Evolutionary conservation across 2,113 vertebrate species (phyloP).

Genomic region (Cyphomyrus plagiostoma): DNA sequence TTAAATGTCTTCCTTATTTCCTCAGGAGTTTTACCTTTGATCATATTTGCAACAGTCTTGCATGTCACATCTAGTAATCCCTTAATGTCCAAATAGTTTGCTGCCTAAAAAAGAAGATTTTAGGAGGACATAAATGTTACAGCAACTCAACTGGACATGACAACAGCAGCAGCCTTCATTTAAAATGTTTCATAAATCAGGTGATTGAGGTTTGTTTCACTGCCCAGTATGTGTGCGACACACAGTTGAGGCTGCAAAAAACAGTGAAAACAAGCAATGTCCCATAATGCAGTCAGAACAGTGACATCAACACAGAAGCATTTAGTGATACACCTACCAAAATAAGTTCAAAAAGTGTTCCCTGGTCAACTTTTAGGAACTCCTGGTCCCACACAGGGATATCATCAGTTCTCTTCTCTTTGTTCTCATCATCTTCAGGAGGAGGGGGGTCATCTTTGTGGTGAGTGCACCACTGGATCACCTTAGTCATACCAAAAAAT

Average conservation of each 20-base stretch:
- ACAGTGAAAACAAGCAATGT: not conserved
- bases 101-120: conserved; percentile 66
- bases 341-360: conserved; percentile 97
- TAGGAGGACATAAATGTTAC: not conserved
- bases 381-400: conserved; percentile 99
- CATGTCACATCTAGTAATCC: conserved; percentile 98
- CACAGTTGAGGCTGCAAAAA: not conserved
- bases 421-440: conserved; percentile 97
- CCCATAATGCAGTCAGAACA: not conserved
- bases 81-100: conserved; percentile 99
- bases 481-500: conserved; percentile 52
- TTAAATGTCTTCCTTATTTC: conserved; percentile 99
- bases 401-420: conserved; percentile 97
- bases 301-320: not conserved
- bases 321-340: conserved; percentile 65
- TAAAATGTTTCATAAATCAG: not conserved
- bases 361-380: conserved; percentile 99
- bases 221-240: not conserved
- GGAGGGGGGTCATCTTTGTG: conserved; percentile 99
- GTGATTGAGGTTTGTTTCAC: not conserved
- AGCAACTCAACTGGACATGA: not conserved
- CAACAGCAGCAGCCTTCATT: not conserved
- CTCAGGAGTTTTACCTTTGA: conserved; percentile 98
- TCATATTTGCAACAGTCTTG: conserved; percentile 99
- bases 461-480: conserved; percentile 99